A percentile compares a stretch with the other conserved stretches of the same genome.
These are phyloP conservation scores for Corella eumyota DNA, from an alignment of 23 tunicate species.

Conservation along the genomic window DNA sequence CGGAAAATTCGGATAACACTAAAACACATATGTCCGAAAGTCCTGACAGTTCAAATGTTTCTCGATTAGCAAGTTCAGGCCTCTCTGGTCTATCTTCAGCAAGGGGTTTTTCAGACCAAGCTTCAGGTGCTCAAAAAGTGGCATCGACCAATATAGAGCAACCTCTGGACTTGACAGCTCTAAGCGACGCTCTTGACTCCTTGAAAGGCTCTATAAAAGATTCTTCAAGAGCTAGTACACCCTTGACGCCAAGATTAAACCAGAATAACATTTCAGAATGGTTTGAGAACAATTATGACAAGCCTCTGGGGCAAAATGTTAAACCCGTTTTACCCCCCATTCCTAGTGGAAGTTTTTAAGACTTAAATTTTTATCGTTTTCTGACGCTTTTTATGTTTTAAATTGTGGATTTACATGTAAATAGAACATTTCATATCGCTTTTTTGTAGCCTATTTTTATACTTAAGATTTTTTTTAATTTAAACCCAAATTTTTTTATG, in stretches of 20 bases:
- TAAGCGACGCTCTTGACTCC: constrained; percentile 55
- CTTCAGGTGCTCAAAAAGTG: constrained; percentile 10
- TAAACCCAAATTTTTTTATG: too few relatives aligned
- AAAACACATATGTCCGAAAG: constrained; percentile 12
- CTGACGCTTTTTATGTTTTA: too few relatives aligned
- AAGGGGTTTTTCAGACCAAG: constrained; percentile 67
- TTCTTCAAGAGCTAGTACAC: constrained; percentile 44
- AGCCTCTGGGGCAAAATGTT: constrained; percentile 19
- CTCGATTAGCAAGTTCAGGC: constrained; percentile 22
- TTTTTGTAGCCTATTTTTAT: too few relatives aligned
- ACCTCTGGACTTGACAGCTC: constrained; percentile 54
- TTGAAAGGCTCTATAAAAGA: constrained; percentile 47
- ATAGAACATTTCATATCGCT: too few relatives aligned
- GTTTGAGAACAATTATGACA: constrained; percentile 11
- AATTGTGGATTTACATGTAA: too few relatives aligned
- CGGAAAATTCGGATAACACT: constrained; percentile 11
- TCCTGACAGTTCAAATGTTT: constrained; percentile 48
- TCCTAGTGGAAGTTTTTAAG: constrained; percentile 27
- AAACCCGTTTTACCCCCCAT: constrained; percentile 85
- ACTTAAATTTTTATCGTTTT: too few relatives aligned
- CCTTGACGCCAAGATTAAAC: constrained; percentile 47
- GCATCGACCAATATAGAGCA: constrained; percentile 1
- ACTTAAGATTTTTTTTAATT: too few relatives aligned
- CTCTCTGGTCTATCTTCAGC: constrained; percentile 75
- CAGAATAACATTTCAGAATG: constrained; percentile 23